These are phyloP conservation scores for Alligator mississippiensis DNA, from an alignment of 2,113 vertebrate species.

Conservation along the genomic window DNA sequence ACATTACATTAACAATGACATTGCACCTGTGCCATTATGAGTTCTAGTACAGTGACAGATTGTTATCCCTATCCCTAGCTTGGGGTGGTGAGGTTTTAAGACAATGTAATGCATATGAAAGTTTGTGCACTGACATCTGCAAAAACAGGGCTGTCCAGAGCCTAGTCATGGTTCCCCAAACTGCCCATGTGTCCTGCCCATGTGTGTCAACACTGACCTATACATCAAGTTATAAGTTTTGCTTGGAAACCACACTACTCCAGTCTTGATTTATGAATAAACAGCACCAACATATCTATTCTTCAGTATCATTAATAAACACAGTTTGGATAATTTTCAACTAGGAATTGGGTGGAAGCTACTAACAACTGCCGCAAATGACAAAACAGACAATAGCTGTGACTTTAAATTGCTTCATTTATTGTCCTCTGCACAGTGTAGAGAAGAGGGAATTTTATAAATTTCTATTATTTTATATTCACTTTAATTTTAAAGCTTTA, in stretches of 20 bases:
- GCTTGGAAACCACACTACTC: background rate
- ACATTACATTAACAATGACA: background rate
- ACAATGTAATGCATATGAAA: background rate
- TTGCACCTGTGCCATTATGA: background rate
- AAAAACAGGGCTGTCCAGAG: background rate
- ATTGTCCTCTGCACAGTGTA: constrained; percentile 38
- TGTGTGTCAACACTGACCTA: background rate
- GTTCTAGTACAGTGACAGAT: background rate
- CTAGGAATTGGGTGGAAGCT: background rate
- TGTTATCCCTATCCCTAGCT: background rate
- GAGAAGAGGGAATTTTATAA: constrained; percentile 47
- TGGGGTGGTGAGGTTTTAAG: background rate
- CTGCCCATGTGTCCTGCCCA: too few relatives aligned
- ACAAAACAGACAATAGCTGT: background rate
- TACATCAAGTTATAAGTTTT: background rate
- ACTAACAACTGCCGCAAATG: background rate
- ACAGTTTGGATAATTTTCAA: background rate
- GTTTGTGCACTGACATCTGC: background rate
- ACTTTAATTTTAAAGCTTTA: constrained; percentile 60
- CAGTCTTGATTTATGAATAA: background rate
- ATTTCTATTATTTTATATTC: constrained; percentile 51
- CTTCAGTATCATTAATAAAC: background rate
- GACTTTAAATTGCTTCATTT: constrained; percentile 26
- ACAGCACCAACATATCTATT: background rate
- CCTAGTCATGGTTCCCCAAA: background rate